Evolutionary conservation across 1,140 invertebrate genomes (phyloP), one percentile per base, ranked within the genome.

Genomic region (Drosophila rufa): DNA sequence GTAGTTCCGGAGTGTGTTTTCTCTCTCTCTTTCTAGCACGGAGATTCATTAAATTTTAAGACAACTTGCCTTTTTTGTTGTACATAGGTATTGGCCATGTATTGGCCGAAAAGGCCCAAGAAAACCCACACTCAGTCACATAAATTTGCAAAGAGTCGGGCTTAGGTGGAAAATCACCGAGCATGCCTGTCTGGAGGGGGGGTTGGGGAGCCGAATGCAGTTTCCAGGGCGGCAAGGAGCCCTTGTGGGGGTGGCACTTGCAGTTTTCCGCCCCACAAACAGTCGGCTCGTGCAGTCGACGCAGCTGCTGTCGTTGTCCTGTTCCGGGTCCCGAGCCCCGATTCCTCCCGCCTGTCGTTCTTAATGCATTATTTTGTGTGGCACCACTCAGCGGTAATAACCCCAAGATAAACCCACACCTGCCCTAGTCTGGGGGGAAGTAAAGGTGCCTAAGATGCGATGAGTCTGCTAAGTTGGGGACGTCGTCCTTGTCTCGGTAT

Each of bases 341-440:
- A 38, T n/a, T 30, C 48, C 66, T 30, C 46, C 40, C 46, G 61
- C 47, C 68, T 87, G 84, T 84, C 85, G 85, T 79, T 65, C 79
- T 89, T 90, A 89, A 89, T 89, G 85, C 85, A 89, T 89, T 89
- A 89, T 89, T 89, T 89, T 89, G 85, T 89, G 85, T 89, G 85
- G 85, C 85, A 90, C 90, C 85, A 89, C 85, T 90, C 85, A 89
- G 85, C 85, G 85, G 85, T 90, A 90, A 87, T 87, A 87, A 84
- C 84, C 84, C 69, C 65, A 83, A 87, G 84, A 87, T 87, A 87
- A 89, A 89, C 71, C 80, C 73, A 66, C 40, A 58, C 58, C 69
- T 64, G 40, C 56, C 40, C 40, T 30, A 11, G 14, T 45, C 11
- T 30, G 25, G 46, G 43, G 51, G 40, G 78, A 61, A 33, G 25